phyloP scores from a whole-genome alignment of 1,140 invertebrate genomes.

The Drosophila kikkawai region DNA sequence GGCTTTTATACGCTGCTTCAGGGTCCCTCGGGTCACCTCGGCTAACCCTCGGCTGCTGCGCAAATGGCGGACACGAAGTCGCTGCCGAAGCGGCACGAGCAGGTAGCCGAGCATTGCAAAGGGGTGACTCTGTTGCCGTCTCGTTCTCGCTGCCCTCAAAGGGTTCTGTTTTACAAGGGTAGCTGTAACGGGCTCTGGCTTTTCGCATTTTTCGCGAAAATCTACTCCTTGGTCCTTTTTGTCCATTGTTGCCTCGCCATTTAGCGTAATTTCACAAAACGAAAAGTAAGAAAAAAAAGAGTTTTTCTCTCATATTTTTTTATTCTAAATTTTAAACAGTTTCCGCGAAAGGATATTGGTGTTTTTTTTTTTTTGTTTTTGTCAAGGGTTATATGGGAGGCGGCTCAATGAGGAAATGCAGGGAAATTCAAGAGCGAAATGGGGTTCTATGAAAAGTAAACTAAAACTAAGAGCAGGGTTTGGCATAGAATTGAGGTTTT shows the following conservation, averaged over 20 bases:
- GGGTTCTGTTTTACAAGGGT: constrained; percentile 70
- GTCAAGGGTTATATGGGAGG: constrained; percentile 6
- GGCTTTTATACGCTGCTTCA: constrained; percentile 65
- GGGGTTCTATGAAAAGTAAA: not conserved
- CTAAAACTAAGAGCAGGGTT: not conserved
- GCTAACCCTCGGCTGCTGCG: constrained; percentile 14
- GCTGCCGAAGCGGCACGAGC: constrained; percentile 26
- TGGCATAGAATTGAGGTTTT: not conserved
- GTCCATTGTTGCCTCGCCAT: constrained; percentile 46
- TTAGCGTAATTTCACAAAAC: constrained; percentile 46
- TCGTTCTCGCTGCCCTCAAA: constrained; percentile 41
- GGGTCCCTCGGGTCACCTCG: constrained; percentile 45
- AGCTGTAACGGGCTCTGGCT: constrained; percentile 24
- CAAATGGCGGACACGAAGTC: constrained; percentile 56
- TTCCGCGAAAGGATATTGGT: constrained; percentile 33
- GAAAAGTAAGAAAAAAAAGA: constrained; percentile 11
- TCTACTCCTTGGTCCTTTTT: constrained; percentile 7
- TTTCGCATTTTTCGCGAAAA: constrained; percentile 67
- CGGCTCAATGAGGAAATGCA: constrained; percentile 8
- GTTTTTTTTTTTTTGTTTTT: not conserved
- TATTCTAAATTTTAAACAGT: constrained; percentile 5
- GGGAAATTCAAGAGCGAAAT: not conserved
- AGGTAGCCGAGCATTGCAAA: constrained; percentile 60
- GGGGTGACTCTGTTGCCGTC: constrained; percentile 53
- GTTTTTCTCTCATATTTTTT: constrained; percentile 13